Evolutionary conservation across 2,113 vertebrate genomes (phyloP).

Genomic region (Spea multiplicata): DNA sequence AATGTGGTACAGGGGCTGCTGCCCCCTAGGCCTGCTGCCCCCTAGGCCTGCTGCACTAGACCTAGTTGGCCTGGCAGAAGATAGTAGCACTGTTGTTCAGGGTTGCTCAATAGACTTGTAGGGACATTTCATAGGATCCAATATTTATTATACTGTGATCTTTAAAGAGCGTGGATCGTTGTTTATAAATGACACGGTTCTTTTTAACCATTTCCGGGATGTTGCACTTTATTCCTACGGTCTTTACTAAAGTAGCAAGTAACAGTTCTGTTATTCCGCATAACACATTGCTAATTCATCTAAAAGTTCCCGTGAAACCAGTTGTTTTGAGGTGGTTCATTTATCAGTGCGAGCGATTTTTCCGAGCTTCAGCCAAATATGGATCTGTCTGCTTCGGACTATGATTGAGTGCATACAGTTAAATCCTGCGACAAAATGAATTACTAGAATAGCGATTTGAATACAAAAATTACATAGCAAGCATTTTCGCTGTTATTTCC

Average conservation of each 20-base stretch:
- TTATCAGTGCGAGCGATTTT: slow-evolving; percentile 56
- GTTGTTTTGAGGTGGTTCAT: slow-evolving; percentile 54
- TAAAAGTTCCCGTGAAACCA: slow-evolving; percentile 49
- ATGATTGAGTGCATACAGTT: slow-evolving; percentile 67
- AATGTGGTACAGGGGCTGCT: no score
- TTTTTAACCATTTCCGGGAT: neutral
- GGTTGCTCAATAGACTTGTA: no score
- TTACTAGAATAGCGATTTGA: slow-evolving; percentile 69
- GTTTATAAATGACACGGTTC: no score
- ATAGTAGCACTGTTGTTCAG: no score
- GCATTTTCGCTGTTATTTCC: slow-evolving; percentile 70
- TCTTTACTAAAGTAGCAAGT: slow-evolving; percentile 14
- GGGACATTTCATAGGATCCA: no score
- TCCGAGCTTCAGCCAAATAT: slow-evolving; percentile 53
- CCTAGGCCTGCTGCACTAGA: no score
- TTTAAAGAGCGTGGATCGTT: no score
- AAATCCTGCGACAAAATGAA: slow-evolving; percentile 66
- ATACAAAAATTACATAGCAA: slow-evolving; percentile 72
- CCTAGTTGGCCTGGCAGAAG: no score
- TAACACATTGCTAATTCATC: slow-evolving; percentile 47
- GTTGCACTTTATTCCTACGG: slow-evolving; percentile 18
- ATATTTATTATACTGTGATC: no score
- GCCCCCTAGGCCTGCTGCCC: no score
- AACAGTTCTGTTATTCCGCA: slow-evolving; percentile 15
- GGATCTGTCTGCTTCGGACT: slow-evolving; percentile 54